Percentiles rank a stretch among this genome's conserved stretches.
These are phyloP conservation scores for Phorcus lineatus DNA, from an alignment of 2,888 invertebrate species.

Conservation along the genomic window DNA sequence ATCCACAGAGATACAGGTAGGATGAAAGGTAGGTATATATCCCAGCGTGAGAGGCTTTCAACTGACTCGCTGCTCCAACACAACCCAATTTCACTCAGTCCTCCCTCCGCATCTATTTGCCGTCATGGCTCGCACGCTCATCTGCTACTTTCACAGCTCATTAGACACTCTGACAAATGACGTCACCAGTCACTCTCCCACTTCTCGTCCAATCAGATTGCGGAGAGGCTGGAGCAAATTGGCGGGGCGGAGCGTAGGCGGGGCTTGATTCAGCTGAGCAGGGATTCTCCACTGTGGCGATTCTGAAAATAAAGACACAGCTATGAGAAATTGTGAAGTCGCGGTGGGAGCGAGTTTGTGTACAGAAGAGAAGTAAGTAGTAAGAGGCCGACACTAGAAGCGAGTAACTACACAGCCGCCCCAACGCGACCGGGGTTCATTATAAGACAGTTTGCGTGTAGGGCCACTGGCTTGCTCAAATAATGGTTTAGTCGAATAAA, in stretches of 20 bases:
- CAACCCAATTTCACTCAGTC: conserved; percentile 14
- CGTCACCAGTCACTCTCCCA: conserved; percentile 25
- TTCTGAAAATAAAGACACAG: conserved; percentile 15
- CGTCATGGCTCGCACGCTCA: conserved; percentile 8
- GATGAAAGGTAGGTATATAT: background rate
- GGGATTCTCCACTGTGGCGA: background rate
- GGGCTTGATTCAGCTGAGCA: background rate
- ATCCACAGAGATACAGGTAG: background rate
- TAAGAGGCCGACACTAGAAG: background rate
- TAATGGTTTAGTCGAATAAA: conserved; percentile 20
- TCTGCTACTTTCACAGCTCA: conserved; percentile 25
- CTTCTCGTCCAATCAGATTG: conserved; percentile 12
- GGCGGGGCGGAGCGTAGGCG: conserved; percentile 20
- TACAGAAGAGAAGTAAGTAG: conserved; percentile 17
- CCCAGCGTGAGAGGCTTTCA: background rate
- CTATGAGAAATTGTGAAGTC: conserved; percentile 4
- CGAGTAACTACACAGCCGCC: background rate
- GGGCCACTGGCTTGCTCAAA: conserved; percentile 23
- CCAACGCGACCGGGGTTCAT: conserved; percentile 4
- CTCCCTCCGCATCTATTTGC: background rate
- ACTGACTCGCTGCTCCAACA: conserved; percentile 15
- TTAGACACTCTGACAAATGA: conserved; percentile 28
- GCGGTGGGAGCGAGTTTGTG: conserved; percentile 6
- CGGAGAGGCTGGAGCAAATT: conserved; percentile 1
- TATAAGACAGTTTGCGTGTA: conserved; percentile 23